These are phyloP conservation scores for Trichonephila clavipes DNA, from an alignment of 1,140 invertebrate species.

Conservation along the genomic window DNA sequence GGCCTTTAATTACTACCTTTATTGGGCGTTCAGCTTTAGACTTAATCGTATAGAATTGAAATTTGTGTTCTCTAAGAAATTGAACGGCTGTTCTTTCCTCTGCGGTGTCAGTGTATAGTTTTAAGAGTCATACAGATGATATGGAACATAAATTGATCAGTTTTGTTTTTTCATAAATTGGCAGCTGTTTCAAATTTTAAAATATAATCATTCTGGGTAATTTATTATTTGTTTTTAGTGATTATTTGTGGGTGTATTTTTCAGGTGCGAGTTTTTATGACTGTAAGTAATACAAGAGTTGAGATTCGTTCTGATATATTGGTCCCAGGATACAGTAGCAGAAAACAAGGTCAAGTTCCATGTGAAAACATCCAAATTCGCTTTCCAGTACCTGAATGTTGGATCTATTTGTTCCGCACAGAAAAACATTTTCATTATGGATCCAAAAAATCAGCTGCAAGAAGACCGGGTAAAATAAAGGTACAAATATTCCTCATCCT, in stretches of 20 bases:
- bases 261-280: conserved; percentile 77
- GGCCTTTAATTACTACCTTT: no score
- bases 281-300: conserved; percentile 83
- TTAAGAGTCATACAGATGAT: no score
- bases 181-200: no score
- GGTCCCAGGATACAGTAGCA: conserved; percentile 96
- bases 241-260: not conserved
- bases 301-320: conserved; percentile 96
- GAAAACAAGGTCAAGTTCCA: conserved; percentile 94
- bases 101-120: no score
- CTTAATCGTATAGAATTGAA: no score
- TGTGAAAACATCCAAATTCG: conserved; percentile 98
- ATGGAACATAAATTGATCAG: no score
- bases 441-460: conserved; percentile 97
- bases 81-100: no score
- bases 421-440: conserved; percentile 99
- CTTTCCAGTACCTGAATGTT: conserved; percentile 98
- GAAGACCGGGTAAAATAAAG: conserved; percentile 87
- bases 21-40: no score
- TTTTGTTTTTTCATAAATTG: no score
- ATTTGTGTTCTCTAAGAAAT: no score
- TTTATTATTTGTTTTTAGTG: no score
- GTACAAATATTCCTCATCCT: conserved; percentile 74
- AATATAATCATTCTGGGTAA: no score
- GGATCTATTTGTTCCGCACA: conserved; percentile 99